Conservation (phyloP, 1,140 invertebrate genomes). For the Habropoda laboriosa region DNA sequence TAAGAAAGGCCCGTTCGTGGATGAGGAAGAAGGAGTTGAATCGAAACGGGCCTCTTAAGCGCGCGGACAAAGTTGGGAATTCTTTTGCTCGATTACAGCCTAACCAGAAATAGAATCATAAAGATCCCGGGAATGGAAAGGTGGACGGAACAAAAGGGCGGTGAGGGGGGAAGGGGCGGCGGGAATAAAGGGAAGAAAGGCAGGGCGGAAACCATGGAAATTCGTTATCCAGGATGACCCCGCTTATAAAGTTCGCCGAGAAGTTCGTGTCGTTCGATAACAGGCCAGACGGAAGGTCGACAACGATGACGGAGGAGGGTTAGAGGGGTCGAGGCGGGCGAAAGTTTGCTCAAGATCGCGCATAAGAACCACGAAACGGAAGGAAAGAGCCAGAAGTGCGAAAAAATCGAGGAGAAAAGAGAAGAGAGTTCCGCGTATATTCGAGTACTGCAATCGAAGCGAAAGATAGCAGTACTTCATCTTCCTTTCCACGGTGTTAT, state of each 20-base stretch:
- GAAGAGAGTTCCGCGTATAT: neutral
- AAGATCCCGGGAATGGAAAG: conserved; percentile 23
- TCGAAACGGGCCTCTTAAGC: conserved; percentile 16
- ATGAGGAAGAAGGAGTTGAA: neutral
- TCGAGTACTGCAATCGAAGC: neutral
- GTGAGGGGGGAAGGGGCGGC: neutral
- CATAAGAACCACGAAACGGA: neutral
- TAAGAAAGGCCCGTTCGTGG: neutral
- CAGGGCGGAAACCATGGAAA: conserved; percentile 41
- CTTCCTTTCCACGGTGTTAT: neutral
- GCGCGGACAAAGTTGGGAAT: conserved; percentile 9
- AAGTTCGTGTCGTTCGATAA: conserved; percentile 57
- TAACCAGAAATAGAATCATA: conserved; percentile 53
- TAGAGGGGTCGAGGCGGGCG: neutral
- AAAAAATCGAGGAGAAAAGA: neutral
- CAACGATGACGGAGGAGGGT: conserved; percentile 17
- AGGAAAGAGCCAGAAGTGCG: neutral
- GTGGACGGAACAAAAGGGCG: conserved; percentile 14
- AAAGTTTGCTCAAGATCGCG: conserved; percentile 47
- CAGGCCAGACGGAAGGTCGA: conserved; percentile 46
- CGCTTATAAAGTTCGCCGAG: conserved; percentile 49
- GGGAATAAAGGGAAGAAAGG: conserved; percentile 28
- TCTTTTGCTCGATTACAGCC: conserved; percentile 25
- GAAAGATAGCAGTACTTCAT: neutral
- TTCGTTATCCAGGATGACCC: conserved; percentile 58